These are phyloP conservation scores for Lindbergichthys nudifrons DNA, from an alignment of 2,797 vertebrate genomes.

Conservation along the genomic window DNA sequence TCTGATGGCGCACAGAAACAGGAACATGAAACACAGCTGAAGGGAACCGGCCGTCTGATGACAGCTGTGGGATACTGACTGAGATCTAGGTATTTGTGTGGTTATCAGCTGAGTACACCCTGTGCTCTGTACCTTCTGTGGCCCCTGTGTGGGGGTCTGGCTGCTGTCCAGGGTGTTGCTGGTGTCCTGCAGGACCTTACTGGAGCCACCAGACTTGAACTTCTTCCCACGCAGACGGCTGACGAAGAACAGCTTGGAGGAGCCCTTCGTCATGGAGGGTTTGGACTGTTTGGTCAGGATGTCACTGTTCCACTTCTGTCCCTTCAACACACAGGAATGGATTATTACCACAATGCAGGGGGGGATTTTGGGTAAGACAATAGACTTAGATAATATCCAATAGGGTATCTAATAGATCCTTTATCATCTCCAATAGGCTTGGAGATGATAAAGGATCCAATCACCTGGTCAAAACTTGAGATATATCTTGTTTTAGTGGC, in stretches of 20 bases:
- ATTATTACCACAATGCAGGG: slow-evolving; percentile 1
- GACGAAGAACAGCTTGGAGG: slow-evolving; percentile 96
- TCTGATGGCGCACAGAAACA: slow-evolving; percentile 75
- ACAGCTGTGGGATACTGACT: not conserved
- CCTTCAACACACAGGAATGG: slow-evolving; percentile 78
- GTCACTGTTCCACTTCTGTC: slow-evolving; percentile 94
- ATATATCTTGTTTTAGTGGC: not conserved
- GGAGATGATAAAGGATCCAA: not conserved
- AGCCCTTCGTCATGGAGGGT: slow-evolving; percentile 88
- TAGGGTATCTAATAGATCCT: too few relatives aligned
- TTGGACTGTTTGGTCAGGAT: slow-evolving; percentile 93
- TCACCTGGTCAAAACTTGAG: not conserved
- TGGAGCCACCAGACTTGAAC: slow-evolving; percentile 86
- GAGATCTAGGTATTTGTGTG: not conserved
- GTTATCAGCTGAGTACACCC: not conserved
- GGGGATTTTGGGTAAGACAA: not conserved
- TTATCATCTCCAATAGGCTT: not conserved
- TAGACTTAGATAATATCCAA: too few relatives aligned
- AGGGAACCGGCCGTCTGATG: not conserved
- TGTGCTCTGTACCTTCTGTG: slow-evolving; percentile 87
- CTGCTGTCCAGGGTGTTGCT: slow-evolving; percentile 90
- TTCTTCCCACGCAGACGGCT: slow-evolving; percentile 94
- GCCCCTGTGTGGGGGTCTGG: slow-evolving; percentile 66
- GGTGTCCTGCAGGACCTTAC: slow-evolving; percentile 93
- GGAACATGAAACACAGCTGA: not conserved